Evolutionary conservation across 35 echinoderm and acorn worm species (phyloP).

Genomic region (Ophioderma brevispina): DNA sequence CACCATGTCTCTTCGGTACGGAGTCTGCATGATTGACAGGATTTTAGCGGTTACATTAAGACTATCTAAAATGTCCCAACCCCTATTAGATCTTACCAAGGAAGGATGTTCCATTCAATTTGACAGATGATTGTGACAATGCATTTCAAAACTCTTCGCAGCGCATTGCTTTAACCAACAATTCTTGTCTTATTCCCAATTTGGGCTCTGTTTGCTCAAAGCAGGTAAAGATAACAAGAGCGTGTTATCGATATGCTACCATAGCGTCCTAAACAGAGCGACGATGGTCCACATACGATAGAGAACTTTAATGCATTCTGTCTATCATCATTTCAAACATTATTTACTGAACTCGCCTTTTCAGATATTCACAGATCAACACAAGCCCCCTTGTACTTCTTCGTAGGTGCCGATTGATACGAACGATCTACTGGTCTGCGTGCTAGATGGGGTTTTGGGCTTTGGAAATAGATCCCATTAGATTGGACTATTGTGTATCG

Average conservation of each 20-base stretch:
- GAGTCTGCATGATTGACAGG: background rate
- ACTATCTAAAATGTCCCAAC: no score
- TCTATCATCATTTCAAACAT: no score
- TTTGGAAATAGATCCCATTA: no score
- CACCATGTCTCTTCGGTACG: background rate
- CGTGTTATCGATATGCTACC: conserved; percentile 22
- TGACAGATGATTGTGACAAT: background rate
- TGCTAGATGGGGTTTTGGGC: no score
- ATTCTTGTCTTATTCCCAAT: background rate
- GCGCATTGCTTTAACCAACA: no score
- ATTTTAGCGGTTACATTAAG: background rate
- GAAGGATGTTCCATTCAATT: background rate
- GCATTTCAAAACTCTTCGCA: background rate
- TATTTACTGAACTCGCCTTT: no score
- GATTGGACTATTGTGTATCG: no score
- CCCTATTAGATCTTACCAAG: background rate
- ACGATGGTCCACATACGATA: conserved; percentile 38
- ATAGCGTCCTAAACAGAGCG: conserved; percentile 10
- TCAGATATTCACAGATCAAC: no score
- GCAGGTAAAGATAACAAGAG: background rate
- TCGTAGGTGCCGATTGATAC: no score
- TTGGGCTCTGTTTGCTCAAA: background rate
- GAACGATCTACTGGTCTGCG: no score
- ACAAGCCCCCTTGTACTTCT: no score
- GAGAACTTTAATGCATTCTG: conserved; percentile 27